Conservation (phyloP, 2,888 invertebrate genomes). For the Hemicrepidius hirtus region DNA sequence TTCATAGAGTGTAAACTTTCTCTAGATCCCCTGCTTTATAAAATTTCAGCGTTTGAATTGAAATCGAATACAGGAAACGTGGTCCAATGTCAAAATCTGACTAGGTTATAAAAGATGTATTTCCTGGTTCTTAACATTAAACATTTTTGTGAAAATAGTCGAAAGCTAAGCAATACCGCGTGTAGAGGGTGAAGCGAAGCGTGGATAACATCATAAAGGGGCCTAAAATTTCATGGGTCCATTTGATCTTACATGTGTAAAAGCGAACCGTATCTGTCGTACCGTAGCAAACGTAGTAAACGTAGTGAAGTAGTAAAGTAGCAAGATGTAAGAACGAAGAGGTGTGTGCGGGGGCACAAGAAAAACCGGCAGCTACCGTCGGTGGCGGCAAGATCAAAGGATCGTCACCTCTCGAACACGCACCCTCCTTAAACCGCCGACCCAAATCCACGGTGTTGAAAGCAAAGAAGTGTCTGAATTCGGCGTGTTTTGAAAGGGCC, state of each 20-base stretch:
- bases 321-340: conserved; percentile 21
- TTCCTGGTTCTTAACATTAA: background rate
- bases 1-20: too few species aligned
- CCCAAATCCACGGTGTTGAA: conserved; percentile 63
- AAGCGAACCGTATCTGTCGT: conserved; percentile 43
- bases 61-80: background rate
- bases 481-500: conserved; percentile 54
- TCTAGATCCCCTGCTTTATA: too few species aligned
- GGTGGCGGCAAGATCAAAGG: conserved; percentile 66
- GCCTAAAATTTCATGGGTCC: conserved; percentile 44
- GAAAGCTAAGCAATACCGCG: conserved; percentile 1
- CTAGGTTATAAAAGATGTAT: background rate
- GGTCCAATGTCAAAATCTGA: background rate
- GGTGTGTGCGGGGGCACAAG: conserved; percentile 42
- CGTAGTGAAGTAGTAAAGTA: conserved; percentile 51
- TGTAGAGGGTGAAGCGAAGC: conserved; percentile 32
- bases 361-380: conserved; percentile 55
- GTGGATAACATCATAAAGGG: conserved; percentile 38
- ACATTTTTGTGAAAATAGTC: conserved; percentile 1
- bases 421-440: conserved; percentile 64
- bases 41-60: background rate
- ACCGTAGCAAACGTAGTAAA: conserved; percentile 46
- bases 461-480: conserved; percentile 61
- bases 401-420: conserved; percentile 63
- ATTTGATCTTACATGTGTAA: conserved; percentile 52